Conservation (phyloP, 2,888 invertebrate species). For the Orthosia cruda region DNA sequence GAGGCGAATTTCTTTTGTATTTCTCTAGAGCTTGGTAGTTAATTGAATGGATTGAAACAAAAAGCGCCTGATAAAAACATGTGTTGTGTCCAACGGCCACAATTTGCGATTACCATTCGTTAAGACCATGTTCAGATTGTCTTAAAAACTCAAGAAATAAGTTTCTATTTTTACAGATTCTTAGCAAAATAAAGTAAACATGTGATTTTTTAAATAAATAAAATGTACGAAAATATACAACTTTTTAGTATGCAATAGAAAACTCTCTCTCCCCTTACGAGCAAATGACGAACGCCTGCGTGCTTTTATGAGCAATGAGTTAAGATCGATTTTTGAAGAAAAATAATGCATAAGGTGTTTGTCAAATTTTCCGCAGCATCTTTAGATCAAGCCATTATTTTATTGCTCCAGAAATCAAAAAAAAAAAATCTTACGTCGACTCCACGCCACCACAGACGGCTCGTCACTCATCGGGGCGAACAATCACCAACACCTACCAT, state of each 20-base stretch:
- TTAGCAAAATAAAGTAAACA: too few species aligned
- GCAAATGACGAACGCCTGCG: background rate
- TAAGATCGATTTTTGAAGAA: too few species aligned
- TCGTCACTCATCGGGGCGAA: constrained; percentile 75
- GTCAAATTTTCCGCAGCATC: too few species aligned
- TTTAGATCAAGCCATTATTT: too few species aligned
- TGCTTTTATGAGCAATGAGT: background rate
- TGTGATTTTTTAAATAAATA: background rate
- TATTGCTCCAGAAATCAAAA: background rate
- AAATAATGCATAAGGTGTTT: too few species aligned
- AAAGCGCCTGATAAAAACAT: constrained; percentile 5
- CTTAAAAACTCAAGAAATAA: background rate
- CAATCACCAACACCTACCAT: constrained; percentile 89
- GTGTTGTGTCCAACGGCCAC: too few species aligned
- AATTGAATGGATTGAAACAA: background rate
- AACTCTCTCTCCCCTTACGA: background rate
- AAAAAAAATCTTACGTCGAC: constrained; percentile 52
- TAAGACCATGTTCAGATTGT: background rate
- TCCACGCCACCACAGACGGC: constrained; percentile 67
- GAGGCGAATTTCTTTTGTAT: background rate
- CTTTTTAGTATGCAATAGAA: background rate
- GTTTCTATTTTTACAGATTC: background rate
- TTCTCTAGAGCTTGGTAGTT: background rate
- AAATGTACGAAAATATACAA: background rate
- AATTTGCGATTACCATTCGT: constrained; percentile 4